A percentile compares a stretch with the other conserved stretches of the same genome.
phyloP scores from a whole-genome alignment of 2,888 invertebrate genomes.

The Sphaerolaimus hirsutus region DNA sequence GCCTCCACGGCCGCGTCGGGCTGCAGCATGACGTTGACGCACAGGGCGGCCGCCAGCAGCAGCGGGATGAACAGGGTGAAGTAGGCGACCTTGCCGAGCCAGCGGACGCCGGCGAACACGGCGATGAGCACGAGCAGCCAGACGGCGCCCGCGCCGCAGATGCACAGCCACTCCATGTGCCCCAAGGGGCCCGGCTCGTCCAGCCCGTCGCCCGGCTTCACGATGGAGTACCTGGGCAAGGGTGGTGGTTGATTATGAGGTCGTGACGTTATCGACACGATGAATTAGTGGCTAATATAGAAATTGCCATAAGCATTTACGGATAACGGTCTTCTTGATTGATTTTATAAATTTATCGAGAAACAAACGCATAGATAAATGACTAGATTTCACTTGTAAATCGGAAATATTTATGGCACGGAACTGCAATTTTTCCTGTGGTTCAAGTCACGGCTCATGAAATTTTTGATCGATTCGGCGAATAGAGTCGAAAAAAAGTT shows the following conservation, averaged over 20 bases:
- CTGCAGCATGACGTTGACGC: constrained; percentile 11
- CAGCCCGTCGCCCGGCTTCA: no score
- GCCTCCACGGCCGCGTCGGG: constrained; percentile 6
- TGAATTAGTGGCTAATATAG: background rate
- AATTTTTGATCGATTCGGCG: no score
- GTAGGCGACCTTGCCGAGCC: constrained; percentile 18
- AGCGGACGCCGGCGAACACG: constrained; percentile 22
- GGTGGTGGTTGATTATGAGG: background rate
- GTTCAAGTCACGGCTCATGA: no score
- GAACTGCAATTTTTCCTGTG: no score
- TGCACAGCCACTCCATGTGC: background rate
- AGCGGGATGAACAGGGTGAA: constrained; percentile 11
- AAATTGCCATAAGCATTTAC: no score
- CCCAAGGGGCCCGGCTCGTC: no score
- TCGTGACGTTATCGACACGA: background rate
- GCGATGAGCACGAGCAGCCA: constrained; percentile 19
- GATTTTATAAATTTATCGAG: no score
- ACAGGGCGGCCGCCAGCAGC: constrained; percentile 7
- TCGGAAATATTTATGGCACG: no score
- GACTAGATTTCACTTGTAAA: no score
- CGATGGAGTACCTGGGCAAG: background rate
- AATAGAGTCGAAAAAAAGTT: no score
- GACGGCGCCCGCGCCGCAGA: constrained; percentile 12
- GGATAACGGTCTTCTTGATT: no score
- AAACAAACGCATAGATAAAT: no score